Evolutionary conservation across 2,888 invertebrate species (phyloP), one percentile per base, ranked within the genome.

Genomic region (Cylloceria caligata): DNA sequence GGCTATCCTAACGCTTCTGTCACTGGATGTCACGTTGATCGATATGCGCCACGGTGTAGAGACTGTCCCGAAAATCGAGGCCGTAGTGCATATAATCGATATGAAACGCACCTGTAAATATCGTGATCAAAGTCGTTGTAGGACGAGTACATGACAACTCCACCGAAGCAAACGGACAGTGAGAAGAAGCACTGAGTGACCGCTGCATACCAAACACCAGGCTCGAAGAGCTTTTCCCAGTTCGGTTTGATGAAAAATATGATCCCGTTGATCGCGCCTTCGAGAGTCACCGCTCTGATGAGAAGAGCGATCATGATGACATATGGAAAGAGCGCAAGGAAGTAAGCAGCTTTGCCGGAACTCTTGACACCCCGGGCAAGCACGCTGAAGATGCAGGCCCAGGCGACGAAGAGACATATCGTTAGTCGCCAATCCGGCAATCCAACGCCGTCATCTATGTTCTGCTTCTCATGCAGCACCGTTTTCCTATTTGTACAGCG

Each of bases 321-420:
- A 87, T 95, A 95, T 0, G 96, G 96, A 86, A 96, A 96, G 4
- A 96, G 90, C 0, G 96, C 96, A 0, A 96, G 94, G 86, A 97
- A 95, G 88, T 96, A 96, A 2, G 96, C 95, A 0, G 94, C 95
- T 89, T 95, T 95, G 42, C 95, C 95, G 0, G 95, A 94, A 85
- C 95, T 95, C 86, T 94, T 93, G 0, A 95, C 93, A 2, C 95
- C 95, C 77, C 93, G 93, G 1, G 93, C 93, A 1, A 95, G 93
- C 11, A 95, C 93, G 0, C 93, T 87, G 73, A 94, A 94, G 6
- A 95, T 93, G 19, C 93, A 89, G 0, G 93, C 60, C 95, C 95
- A 95, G 1, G 95, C 93, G 6, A 93, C 85, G 0, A 94, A 87
- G 0, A 95, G 91, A 49, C 95, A 95, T 0, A 95, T 83, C 0